Percentiles rank a stretch among this genome's conserved stretches.
phyloP scores from a whole-genome alignment of 2,888 invertebrate genomes.

The Notodonta dromedarius region DNA sequence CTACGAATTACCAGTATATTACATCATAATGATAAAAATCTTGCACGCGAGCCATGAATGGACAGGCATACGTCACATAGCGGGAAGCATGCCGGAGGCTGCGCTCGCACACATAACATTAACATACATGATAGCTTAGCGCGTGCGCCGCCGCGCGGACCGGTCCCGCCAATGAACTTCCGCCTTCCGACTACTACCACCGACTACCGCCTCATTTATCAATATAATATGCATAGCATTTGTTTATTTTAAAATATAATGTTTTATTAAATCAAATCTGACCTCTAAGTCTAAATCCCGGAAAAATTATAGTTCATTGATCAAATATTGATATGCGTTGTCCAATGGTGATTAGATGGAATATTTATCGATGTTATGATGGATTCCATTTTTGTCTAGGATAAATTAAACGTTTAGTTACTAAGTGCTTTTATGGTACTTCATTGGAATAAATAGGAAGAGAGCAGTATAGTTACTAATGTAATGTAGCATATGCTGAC shows the following conservation, averaged over 20 bases:
- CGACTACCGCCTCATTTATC: conserved; percentile 22
- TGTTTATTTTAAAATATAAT: conserved; percentile 22
- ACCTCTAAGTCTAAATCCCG: conserved; percentile 21
- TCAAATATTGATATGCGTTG: conserved; percentile 9
- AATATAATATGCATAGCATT: conserved; percentile 22
- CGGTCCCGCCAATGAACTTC: conserved; percentile 57
- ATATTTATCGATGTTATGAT: background rate
- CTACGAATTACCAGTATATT: background rate
- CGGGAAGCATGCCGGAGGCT: conserved; percentile 50
- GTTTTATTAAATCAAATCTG: conserved; percentile 16
- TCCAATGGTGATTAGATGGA: background rate
- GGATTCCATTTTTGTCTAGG: too few species aligned
- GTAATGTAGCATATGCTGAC: too few species aligned
- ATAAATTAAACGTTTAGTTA: too few species aligned
- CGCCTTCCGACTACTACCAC: conserved; percentile 66
- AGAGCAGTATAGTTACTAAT: too few species aligned
- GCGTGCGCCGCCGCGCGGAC: conserved; percentile 42
- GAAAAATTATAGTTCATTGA: conserved; percentile 16
- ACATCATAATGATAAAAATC: conserved; percentile 21
- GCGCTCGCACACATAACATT: conserved; percentile 34
- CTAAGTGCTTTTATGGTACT: too few species aligned
- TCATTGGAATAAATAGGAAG: too few species aligned
- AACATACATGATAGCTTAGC: conserved; percentile 18
- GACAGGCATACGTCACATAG: conserved; percentile 45
- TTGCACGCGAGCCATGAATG: conserved; percentile 45